phyloP scores from a whole-genome alignment of 53 echinoderm and acorn worm genomes.

The Temnopleurus reevesii region DNA sequence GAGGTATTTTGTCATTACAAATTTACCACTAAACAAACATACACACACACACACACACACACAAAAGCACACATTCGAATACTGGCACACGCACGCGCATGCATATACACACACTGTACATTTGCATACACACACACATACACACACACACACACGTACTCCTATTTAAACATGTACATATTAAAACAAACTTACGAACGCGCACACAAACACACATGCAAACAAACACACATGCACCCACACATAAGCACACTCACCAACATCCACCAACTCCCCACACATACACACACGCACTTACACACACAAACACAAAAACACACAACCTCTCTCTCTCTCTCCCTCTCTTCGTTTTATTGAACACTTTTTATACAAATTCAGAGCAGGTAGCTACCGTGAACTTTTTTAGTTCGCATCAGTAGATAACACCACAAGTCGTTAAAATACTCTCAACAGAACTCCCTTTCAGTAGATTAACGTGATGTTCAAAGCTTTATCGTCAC shows the following conservation, averaged over 20 bases:
- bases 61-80: neutral
- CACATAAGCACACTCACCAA: neutral
- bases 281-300: conserved; percentile 9
- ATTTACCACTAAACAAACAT: too few relatives aligned
- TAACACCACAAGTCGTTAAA: too few relatives aligned
- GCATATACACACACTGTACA: neutral
- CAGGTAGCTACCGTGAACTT: too few relatives aligned
- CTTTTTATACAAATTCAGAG: too few relatives aligned
- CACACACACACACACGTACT: neutral
- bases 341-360: too few relatives aligned
- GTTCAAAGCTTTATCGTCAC: too few relatives aligned
- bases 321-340: neutral
- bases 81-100: neutral
- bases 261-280: neutral
- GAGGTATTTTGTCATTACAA: too few relatives aligned
- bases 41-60: too few relatives aligned
- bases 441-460: too few relatives aligned
- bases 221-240: neutral
- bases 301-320: neutral
- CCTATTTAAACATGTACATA: neutral
- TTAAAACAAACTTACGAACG: neutral
- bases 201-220: neutral
- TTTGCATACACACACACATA: neutral
- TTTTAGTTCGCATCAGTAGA: too few relatives aligned
- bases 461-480: too few relatives aligned